Evolutionary conservation across 2,797 vertebrate species (phyloP), one percentile per base, ranked within the genome.

Genomic region (Distichodus sexfasciatus): DNA sequence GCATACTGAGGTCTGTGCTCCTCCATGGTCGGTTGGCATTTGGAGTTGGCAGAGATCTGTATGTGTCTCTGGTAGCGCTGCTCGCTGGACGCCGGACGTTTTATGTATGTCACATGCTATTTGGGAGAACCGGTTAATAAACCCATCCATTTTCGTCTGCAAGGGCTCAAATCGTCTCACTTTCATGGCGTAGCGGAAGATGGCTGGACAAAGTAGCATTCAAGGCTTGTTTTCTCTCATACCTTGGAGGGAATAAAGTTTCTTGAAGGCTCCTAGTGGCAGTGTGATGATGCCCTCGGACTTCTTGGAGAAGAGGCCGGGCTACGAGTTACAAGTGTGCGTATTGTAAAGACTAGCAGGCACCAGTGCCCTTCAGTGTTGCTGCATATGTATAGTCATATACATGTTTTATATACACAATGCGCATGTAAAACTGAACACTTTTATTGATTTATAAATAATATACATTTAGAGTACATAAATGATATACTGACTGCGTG

Each of bases 21-120:
- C 65, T 70, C 31, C 54, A 66, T 43, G 57, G 66, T 59, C 69
- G 66, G 38, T 31, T 65, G 46, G 59, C 62, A 38, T 66, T 71
- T 70, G 44, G 61, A 51, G 57, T 38, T 12, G 38, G 53, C 21
- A 6, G 53, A 67, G 40, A 53, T 75, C 54, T 48, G 26, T 35
- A 53, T 36, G 54, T 59, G 47, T 38, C n/a, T 15, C 48, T 31
- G 63, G 44, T 29, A 53, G 67, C 38, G 40, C 59, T 48, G 55
- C 33, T 3, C 48, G 8, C n/a, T 28, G 8, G 12, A 26, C 36
- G 36, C 36, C n/a, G 40, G 48, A 55, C 47, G 40, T 67, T 65
- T 48, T 55, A 19, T 21, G 26, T 15, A 31, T 48, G 24, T 50
- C 17, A 38, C 21, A 7, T 31, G 66, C 31, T n/a, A 33, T 50